Conservation (phyloP, 2,797 vertebrate genomes). For the Coranthus polyacanthus region DNA sequence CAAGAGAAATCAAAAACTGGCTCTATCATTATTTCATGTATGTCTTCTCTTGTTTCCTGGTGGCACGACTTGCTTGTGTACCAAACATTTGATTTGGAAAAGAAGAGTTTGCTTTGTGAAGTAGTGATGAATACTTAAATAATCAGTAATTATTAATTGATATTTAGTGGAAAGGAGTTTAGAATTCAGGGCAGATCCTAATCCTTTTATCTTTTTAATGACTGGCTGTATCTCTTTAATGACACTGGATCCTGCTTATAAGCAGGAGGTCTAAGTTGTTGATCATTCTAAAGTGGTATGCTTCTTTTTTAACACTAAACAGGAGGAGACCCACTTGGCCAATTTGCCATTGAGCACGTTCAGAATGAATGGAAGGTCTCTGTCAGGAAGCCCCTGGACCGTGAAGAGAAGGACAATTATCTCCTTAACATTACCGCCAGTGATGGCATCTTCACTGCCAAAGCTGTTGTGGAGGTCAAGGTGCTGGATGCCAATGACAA, state of each 20-base stretch:
- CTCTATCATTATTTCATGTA: slow-evolving; percentile 11
- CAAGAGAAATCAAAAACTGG: slow-evolving; percentile 48
- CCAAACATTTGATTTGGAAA: slow-evolving; percentile 40
- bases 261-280: slow-evolving; percentile 23
- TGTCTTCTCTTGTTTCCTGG: slow-evolving; percentile 35
- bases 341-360: slow-evolving; percentile 94
- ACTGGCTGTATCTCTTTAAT: slow-evolving; percentile 28
- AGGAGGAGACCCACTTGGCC: slow-evolving; percentile 96
- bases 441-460: slow-evolving; percentile 94
- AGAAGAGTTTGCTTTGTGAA: slow-evolving; percentile 21
- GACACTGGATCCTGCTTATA: neutral
- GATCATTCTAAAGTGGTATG: slow-evolving; percentile 45
- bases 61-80: slow-evolving; percentile 27
- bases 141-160: slow-evolving; percentile 16
- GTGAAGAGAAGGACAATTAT: slow-evolving; percentile 95
- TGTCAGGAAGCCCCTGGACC: slow-evolving; percentile 94
- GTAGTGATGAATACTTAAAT: slow-evolving; percentile 15
- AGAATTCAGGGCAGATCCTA: slow-evolving; percentile 3
- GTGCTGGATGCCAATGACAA: slow-evolving; percentile 99
- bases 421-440: slow-evolving; percentile 97
- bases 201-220: slow-evolving; percentile 21
- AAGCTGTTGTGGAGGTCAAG: slow-evolving; percentile 96
- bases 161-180: slow-evolving; percentile 11
- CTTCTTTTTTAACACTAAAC: slow-evolving; percentile 57
- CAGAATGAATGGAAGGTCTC: slow-evolving; percentile 98